phyloP scores from a whole-genome alignment of 2,113 vertebrate species.

The Taxidea taxus region DNA sequence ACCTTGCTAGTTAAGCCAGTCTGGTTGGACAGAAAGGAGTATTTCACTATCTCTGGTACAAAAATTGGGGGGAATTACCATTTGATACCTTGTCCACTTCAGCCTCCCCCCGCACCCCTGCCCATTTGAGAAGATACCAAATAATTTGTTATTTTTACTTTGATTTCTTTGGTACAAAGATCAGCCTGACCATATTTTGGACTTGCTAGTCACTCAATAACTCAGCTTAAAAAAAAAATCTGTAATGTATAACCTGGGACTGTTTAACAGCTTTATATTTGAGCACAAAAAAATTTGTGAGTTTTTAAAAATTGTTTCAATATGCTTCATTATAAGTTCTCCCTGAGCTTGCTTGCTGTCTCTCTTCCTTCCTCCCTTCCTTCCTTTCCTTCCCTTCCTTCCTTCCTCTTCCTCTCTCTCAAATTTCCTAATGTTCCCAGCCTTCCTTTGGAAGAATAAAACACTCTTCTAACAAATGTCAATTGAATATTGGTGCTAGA shows the following conservation, averaged over 20 bases:
- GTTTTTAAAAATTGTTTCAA: not conserved
- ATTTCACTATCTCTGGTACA: not conserved
- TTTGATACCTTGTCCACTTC: not conserved
- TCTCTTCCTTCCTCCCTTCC: not conserved
- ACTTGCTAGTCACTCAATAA: not conserved
- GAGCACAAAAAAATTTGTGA: not conserved
- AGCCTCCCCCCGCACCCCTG: no score
- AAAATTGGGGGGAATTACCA: not conserved
- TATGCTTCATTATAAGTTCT: constrained; percentile 3
- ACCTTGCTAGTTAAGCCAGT: not conserved
- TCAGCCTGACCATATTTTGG: not conserved
- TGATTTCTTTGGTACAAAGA: not conserved
- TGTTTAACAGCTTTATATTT: not conserved
- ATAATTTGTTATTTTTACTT: constrained; percentile 9
- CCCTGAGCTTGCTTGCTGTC: not conserved
- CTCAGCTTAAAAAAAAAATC: not conserved
- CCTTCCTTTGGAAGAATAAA: not conserved
- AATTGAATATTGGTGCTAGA: not conserved
- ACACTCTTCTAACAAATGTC: not conserved
- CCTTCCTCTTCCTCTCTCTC: not conserved
- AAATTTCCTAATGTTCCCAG: not conserved
- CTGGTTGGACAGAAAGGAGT: not conserved
- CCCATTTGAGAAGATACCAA: not conserved
- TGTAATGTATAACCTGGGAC: not conserved
- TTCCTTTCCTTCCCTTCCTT: not conserved